Evolutionary conservation across 2,113 vertebrate species (phyloP).

Genomic region (Elgaria multicarinata): DNA sequence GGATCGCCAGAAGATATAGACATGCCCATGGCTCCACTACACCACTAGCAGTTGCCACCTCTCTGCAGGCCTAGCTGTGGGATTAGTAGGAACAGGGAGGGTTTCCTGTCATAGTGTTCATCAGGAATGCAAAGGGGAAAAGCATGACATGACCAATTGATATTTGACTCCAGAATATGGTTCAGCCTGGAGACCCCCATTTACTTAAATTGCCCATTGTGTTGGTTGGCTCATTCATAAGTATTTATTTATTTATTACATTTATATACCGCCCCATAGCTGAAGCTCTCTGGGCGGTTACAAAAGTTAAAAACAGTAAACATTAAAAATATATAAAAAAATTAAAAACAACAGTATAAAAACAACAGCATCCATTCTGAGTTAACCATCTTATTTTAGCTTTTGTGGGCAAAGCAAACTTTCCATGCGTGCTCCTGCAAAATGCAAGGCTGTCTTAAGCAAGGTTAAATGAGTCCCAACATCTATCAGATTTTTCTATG

Average conservation of each 20-base stretch:
- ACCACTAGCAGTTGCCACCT: not conserved
- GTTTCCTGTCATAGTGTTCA: not conserved
- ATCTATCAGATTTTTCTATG: not conserved
- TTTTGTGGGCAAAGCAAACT: not conserved
- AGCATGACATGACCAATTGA: too few relatives aligned
- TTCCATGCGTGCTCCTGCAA: not conserved
- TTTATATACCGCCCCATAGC: too few relatives aligned
- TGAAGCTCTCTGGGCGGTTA: too few relatives aligned
- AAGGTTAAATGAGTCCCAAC: not conserved
- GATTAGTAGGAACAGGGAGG: not conserved
- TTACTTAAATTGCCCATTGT: not conserved
- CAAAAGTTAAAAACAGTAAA: too few relatives aligned
- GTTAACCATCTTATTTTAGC: not conserved
- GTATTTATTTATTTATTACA: too few relatives aligned
- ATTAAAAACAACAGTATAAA: too few relatives aligned
- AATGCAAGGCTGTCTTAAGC: constrained; percentile 7
- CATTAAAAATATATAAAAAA: too few relatives aligned
- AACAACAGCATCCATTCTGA: too few relatives aligned
- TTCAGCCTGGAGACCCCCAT: not conserved
- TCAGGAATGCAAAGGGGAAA: too few relatives aligned
- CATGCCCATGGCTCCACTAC: too few relatives aligned
- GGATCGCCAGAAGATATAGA: too few relatives aligned
- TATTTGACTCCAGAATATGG: not conserved
- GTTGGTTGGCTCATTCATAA: not conserved
- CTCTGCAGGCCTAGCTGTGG: not conserved